Percentiles rank a stretch among this genome's conserved stretches.
Evolutionary conservation across 2,113 vertebrate genomes (phyloP).

Genomic region (Scomber scombrus): DNA sequence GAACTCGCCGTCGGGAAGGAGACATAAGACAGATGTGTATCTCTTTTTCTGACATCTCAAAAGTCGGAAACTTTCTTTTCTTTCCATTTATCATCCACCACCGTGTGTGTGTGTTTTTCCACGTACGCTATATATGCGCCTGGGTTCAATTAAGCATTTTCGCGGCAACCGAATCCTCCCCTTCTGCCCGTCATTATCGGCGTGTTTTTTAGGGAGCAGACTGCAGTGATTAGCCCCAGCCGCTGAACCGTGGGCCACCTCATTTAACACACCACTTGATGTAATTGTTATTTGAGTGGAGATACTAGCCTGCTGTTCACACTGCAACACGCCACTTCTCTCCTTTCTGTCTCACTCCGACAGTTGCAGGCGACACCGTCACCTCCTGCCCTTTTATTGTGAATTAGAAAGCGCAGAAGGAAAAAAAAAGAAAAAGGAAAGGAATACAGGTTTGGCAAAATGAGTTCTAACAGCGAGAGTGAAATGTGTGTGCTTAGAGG

Average conservation of each 20-base stretch:
- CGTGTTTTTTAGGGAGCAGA: constrained; percentile 70
- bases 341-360: constrained; percentile 30
- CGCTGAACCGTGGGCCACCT: constrained; percentile 74
- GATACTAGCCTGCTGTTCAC: constrained; percentile 64
- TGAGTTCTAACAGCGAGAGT: neutral
- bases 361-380: constrained; percentile 9
- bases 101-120: constrained; percentile 12
- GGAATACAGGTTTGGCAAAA: constrained; percentile 37
- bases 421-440: neutral
- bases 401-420: neutral
- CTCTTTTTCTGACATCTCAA: constrained; percentile 22
- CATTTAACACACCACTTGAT: constrained; percentile 79
- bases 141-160: constrained; percentile 57
- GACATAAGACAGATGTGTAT: constrained; percentile 56
- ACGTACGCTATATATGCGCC: constrained; percentile 9
- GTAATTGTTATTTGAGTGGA: constrained; percentile 77
- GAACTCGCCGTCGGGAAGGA: constrained; percentile 14
- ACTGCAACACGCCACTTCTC: constrained; percentile 19
- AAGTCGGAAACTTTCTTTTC: constrained; percentile 8
- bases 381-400: constrained; percentile 2
- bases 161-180: constrained; percentile 28
- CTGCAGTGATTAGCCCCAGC: constrained; percentile 73
- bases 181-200: constrained; percentile 56
- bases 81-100: neutral
- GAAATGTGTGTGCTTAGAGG: constrained; percentile 14